A percentile compares a stretch with the other conserved stretches of the same genome.
Conservation (phyloP, 2,888 invertebrate species). For the Heliconius ismenius region DNA sequence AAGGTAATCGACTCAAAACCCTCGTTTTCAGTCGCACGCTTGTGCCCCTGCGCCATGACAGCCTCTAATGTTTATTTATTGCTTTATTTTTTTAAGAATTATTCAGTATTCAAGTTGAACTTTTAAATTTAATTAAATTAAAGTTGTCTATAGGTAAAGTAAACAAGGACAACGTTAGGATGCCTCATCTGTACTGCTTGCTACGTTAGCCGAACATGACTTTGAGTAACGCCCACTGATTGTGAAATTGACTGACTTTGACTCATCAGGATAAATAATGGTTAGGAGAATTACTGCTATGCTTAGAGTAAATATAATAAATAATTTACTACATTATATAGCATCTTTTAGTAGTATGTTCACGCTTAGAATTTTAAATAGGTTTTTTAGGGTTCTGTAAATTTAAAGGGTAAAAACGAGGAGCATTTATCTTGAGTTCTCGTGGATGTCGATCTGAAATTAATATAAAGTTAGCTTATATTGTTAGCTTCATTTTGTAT, state of each 20-base stretch:
- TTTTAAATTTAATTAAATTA: background rate
- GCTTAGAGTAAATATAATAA: background rate
- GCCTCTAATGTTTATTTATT: too few species aligned
- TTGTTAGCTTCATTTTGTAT: too few species aligned
- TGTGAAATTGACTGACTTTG: constrained; percentile 60
- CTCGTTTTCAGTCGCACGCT: too few species aligned
- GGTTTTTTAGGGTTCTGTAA: too few species aligned
- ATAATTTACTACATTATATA: background rate
- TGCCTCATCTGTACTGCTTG: constrained; percentile 60
- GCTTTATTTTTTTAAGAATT: background rate
- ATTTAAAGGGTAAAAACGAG: too few species aligned
- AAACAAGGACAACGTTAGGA: constrained; percentile 52
- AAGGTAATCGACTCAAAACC: too few species aligned
- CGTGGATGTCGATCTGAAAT: too few species aligned
- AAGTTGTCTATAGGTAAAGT: constrained; percentile 53
- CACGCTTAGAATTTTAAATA: too few species aligned
- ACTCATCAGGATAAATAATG: constrained; percentile 54
- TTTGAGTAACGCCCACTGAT: constrained; percentile 51
- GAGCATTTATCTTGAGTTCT: too few species aligned
- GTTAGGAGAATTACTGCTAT: constrained; percentile 5
- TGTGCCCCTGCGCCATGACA: too few species aligned
- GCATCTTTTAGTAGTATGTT: too few species aligned
- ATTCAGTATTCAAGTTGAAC: background rate
- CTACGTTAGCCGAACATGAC: constrained; percentile 49
- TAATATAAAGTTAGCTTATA: too few species aligned